Conservation (phyloP, 2,888 invertebrate genomes). For the Pegoplata infirma region DNA sequence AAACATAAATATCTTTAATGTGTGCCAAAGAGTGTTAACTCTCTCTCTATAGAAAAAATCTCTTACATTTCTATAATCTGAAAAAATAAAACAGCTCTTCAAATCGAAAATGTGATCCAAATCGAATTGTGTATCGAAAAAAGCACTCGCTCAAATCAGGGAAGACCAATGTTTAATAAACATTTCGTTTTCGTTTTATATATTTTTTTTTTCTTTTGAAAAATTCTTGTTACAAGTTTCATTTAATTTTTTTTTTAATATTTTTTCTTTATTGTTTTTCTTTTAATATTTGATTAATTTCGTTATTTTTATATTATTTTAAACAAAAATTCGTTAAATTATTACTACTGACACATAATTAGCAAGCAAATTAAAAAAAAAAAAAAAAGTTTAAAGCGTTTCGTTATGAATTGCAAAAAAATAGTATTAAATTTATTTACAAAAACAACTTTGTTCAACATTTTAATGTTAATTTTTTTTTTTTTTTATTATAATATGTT, state of each 20-base stretch:
- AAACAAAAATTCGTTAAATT: slow-evolving; percentile 40
- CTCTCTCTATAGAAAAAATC: neutral
- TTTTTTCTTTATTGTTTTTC: slow-evolving; percentile 29
- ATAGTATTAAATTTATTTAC: neutral
- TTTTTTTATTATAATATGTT: slow-evolving; percentile 12
- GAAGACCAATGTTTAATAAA: slow-evolving; percentile 62
- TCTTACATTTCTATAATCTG: neutral
- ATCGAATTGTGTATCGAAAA: slow-evolving; percentile 13
- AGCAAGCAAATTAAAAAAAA: neutral
- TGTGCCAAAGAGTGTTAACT: neutral
- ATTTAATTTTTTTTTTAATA: slow-evolving; percentile 61
- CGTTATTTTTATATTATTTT: slow-evolving; percentile 23
- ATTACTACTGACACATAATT: slow-evolving; percentile 6
- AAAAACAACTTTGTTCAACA: slow-evolving; percentile 22
- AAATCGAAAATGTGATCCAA: neutral
- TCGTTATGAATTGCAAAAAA: slow-evolving; percentile 20
- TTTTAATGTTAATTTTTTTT: slow-evolving; percentile 7
- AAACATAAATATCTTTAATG: neutral
- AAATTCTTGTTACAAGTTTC: slow-evolving; percentile 62
- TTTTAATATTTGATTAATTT: slow-evolving; percentile 40
- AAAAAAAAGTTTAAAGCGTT: neutral
- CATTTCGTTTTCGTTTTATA: slow-evolving; percentile 62
- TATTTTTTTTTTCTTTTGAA: slow-evolving; percentile 56
- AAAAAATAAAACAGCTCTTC: neutral
- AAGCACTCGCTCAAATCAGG: slow-evolving; percentile 54